Base-by-base conservation (phyloP, 2,797 vertebrate genomes). In the Bufotes viridis region DNA sequence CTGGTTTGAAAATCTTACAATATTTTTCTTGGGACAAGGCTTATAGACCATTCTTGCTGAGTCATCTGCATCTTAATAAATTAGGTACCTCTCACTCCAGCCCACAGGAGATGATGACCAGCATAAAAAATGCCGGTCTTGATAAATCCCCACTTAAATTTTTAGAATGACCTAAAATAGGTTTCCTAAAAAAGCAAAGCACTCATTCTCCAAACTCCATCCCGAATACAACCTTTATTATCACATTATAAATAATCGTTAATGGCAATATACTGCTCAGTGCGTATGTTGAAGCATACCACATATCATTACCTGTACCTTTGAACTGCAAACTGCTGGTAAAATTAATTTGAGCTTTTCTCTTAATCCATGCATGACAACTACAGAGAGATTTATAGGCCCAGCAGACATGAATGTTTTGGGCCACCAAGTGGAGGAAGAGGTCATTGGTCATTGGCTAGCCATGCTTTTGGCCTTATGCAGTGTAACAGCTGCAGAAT, bases 391-490 rank as follows among this genome's bases (percentile, higher is more conserved):
- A 89, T 89, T 89, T 89, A 89, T 83, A 78, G 86, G 84, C 69
- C 80, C 78, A 49, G 29, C 84, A 89, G 84, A 86, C 84, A 60
- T 74, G 74, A 85, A 63, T 83, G 84, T 89, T 89, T 89, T 86
- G 84, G 88, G 88, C 84, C 88, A 89, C 88, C 88, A 89, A 89
- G 88, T 89, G 83, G 79, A 81, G 63, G 72, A 75, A 89, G 70
- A 83, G 88, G 88, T 89, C 88, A 89, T 81, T 89, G 88, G 88
- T 86, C 84, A 89, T 79, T 89, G 84, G 79, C 80, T 89, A 81
- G 88, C 88, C 85, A 89, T 86, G 84, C 84, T 89, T 89, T 89
- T 86, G 88, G 88, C 88, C 88, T 89, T 86, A 82, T 72, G 63
- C 88, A 87, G 72, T 24, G 69, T 89, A 89, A 69, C 88, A 89